Evolutionary conservation across 2,888 invertebrate species (phyloP).

Genomic region (Monoplex corrugatus): DNA sequence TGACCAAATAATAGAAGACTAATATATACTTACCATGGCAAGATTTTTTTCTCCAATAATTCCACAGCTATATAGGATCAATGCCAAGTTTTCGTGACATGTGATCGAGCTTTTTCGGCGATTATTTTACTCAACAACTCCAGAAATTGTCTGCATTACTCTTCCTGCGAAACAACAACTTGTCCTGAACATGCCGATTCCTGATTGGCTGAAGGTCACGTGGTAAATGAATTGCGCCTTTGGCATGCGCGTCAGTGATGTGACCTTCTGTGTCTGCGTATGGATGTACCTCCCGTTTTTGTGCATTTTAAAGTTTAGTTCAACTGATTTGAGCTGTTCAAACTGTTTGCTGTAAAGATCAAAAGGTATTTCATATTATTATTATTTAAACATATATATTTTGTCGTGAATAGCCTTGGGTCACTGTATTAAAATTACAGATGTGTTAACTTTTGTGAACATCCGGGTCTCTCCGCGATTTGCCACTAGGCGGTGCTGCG

Average conservation of each 20-base stretch:
- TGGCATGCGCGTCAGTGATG: constrained; percentile 46
- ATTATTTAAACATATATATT: not conserved
- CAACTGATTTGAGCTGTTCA: not conserved
- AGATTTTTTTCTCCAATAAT: constrained; percentile 31
- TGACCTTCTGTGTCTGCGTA: not conserved
- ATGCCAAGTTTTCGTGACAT: constrained; percentile 38
- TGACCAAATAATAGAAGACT: constrained; percentile 9
- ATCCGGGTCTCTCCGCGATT: constrained; percentile 21
- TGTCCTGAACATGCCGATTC: constrained; percentile 42
- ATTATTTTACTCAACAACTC: constrained; percentile 42
- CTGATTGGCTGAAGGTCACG: constrained; percentile 49
- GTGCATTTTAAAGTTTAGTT: constrained; percentile 21
- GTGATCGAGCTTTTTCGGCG: constrained; percentile 35
- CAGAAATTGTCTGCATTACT: not conserved
- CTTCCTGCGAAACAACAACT: constrained; percentile 49
- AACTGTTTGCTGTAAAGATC: not conserved
- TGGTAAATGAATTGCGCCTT: constrained; percentile 47
- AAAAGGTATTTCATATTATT: not conserved
- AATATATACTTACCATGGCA: constrained; percentile 43
- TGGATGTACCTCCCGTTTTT: not conserved
- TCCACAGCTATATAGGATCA: constrained; percentile 26
- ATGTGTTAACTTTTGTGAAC: not conserved
- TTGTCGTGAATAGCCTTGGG: not conserved
- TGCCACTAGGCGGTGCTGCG: constrained; percentile 35
- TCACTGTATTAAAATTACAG: not conserved